Conservation (phyloP, 2,797 vertebrate genomes). For the Petrocephalus schoutedeni region DNA sequence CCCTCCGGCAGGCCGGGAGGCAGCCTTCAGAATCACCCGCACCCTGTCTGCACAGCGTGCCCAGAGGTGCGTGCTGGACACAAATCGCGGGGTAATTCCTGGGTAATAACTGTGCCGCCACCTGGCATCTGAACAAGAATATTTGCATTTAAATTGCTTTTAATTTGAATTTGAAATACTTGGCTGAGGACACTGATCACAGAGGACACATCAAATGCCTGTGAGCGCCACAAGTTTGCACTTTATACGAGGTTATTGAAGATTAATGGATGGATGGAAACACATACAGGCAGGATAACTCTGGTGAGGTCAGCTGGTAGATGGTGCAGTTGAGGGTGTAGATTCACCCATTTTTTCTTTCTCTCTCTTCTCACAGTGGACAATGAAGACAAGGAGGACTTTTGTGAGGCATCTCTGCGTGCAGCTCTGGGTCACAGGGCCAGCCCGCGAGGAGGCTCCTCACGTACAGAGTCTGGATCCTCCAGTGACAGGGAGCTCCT, state of each 20-base stretch:
- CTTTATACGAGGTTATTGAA: background rate
- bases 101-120: background rate
- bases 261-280: background rate
- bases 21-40: constrained; percentile 41
- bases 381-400: constrained; percentile 48
- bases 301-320: background rate
- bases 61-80: constrained; percentile 49
- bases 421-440: constrained; percentile 43
- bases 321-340: background rate
- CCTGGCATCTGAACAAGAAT: background rate
- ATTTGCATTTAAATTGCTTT: background rate
- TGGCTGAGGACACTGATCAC: background rate
- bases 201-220: background rate
- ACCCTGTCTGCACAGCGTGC: constrained; percentile 42
- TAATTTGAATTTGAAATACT: background rate
- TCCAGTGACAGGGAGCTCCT: constrained; percentile 60
- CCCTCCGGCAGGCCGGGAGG: constrained; percentile 41
- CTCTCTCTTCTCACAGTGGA: constrained; percentile 30
- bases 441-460: constrained; percentile 32
- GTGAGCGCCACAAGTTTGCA: background rate
- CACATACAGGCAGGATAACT: background rate
- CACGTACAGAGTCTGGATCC: constrained; percentile 52
- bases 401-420: constrained; percentile 36
- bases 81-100: background rate
- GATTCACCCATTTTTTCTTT: constrained; percentile 3